Base-by-base conservation (phyloP, 2,888 invertebrate genomes). In the Athalia circularis region DNA sequence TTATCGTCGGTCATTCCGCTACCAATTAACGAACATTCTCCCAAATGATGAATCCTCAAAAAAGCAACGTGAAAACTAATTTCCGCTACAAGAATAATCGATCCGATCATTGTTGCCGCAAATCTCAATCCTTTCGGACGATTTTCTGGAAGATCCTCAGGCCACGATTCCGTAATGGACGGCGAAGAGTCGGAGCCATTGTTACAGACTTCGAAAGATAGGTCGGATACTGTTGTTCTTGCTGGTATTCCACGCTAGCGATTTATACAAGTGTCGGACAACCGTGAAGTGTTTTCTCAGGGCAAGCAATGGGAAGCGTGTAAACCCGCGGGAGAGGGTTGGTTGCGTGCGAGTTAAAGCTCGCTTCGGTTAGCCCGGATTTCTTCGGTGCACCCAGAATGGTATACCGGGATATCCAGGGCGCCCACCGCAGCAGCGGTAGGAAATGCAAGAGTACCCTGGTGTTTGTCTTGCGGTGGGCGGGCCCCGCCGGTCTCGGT, bases 381-480 rank as follows among this genome's bases (percentile, higher is more conserved):
- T 50, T 62, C 62, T 61, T 64, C 75, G 50, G 62, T 59, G 72
- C 52, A 47, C 47, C 59, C 43, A 47, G 72, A 59, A 45, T 29
- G 29, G 29, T 29, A 29, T 29, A 29, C 29, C 29, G 29, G 29
- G 29, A 29, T 72, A 72, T 43, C 50, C 75, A 62, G 75, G 52
- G 75, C 64, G 61, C 75, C 75, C n/a, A 62, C 61, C 75, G 11
- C 29, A 29, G 29, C 75, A 50, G 50, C 50, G 52, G 74, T 13
- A 78, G 45, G 74, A 64, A 74, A 78, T 45, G 74, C 45, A 74
- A 54, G 74, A 65, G 78, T 72, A 72, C 78, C 54, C 78, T 65
- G 64, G 80, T 88, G 87, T 89, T 88, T 89, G 87, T 86, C 87
- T 87, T 87, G 82, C 85, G 83, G 87, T 88, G 85, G 88, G 87